Evolutionary conservation across 2,113 vertebrate species (phyloP).

Genomic region (Cathartes aura): DNA sequence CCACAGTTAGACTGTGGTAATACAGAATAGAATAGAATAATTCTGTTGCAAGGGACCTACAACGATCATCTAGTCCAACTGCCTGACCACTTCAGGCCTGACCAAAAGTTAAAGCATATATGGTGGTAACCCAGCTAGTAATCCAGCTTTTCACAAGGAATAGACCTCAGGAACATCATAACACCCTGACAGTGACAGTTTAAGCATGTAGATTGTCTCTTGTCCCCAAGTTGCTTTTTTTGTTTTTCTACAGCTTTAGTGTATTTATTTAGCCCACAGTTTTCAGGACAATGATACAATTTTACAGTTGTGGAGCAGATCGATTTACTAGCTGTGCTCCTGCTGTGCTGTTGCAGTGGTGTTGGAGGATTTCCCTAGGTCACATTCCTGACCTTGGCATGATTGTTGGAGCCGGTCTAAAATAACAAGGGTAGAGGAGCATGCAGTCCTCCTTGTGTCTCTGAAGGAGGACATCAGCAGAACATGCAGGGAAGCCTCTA

Average conservation of each 20-base stretch:
- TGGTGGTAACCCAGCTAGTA: background rate
- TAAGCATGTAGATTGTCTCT: accelerated
- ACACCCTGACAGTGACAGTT: background rate
- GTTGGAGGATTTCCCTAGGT: background rate
- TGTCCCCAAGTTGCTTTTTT: background rate
- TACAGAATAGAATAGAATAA: background rate
- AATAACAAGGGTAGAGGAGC: background rate
- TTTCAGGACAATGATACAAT: background rate
- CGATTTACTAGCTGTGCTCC: background rate
- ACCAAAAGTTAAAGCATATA: background rate
- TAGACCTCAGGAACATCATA: background rate
- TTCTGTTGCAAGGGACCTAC: background rate
- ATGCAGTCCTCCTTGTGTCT: accelerated
- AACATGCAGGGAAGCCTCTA: background rate
- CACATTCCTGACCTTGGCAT: background rate
- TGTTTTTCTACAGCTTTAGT: background rate
- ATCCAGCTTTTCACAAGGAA: background rate
- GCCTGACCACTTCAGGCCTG: background rate
- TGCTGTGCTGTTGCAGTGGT: background rate
- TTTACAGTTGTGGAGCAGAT: background rate
- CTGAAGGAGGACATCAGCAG: background rate
- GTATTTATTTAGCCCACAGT: background rate
- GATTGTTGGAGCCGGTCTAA: background rate
- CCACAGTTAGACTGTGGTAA: background rate
- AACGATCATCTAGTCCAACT: background rate